These are phyloP conservation scores for Amphiprion percula DNA, from an alignment of 2,113 vertebrate genomes.

Conservation along the genomic window DNA sequence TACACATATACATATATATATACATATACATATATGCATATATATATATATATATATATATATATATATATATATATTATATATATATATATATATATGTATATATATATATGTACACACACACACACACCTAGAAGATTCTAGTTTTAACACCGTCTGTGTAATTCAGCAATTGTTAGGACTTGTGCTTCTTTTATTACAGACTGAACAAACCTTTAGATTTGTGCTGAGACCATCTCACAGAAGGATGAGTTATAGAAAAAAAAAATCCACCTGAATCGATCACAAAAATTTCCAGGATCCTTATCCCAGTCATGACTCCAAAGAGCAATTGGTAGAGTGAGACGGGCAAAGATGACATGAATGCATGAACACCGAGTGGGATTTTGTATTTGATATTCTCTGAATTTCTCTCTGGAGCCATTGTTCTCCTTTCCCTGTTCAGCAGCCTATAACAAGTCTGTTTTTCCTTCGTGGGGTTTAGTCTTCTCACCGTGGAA, in stretches of 20 bases:
- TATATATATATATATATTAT: too few relatives aligned
- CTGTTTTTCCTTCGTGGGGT: slow-evolving; percentile 43
- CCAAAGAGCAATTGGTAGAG: slow-evolving; percentile 10
- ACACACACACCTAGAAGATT: too few relatives aligned
- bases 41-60: too few relatives aligned
- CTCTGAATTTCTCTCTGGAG: slow-evolving; percentile 23
- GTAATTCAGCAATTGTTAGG: neutral
- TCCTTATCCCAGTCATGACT: slow-evolving; percentile 3
- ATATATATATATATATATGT: too few relatives aligned
- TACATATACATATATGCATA: too few relatives aligned
- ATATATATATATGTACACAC: too few relatives aligned
- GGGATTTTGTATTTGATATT: slow-evolving; percentile 29
- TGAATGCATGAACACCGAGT: slow-evolving; percentile 15
- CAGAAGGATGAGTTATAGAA: neutral
- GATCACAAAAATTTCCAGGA: neutral
- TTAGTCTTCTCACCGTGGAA: slow-evolving; percentile 15
- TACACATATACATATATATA: too few relatives aligned
- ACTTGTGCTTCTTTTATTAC: neutral
- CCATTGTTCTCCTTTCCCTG: slow-evolving; percentile 33
- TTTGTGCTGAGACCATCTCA: neutral
- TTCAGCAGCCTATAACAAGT: slow-evolving; percentile 49
- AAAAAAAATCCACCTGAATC: neutral
- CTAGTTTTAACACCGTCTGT: too few relatives aligned
- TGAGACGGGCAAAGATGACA: slow-evolving; percentile 1
- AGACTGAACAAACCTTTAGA: neutral